Percentiles rank a stretch among this genome's conserved stretches.
Conservation (phyloP, 92 coral and sea anemone genomes). For the Chrysogorgia sp. region DNA sequence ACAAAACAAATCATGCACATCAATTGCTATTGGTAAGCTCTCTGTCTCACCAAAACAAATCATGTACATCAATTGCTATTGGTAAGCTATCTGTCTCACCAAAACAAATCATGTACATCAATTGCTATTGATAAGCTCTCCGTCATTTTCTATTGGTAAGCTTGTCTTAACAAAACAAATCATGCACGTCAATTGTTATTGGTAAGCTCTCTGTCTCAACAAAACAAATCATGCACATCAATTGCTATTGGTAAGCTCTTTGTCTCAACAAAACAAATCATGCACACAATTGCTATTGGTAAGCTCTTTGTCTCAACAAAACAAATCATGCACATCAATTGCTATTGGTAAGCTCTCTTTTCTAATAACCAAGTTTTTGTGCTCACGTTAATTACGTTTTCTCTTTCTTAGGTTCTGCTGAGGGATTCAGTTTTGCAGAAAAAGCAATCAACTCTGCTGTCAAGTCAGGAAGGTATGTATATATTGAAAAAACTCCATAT, state of each 20-base stretch:
- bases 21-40: constrained; percentile 3
- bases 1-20: background rate
- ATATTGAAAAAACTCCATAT: background rate
- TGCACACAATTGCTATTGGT: too few species aligned
- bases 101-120: too few species aligned
- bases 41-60: background rate
- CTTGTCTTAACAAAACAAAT: too few species aligned
- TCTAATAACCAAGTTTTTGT: background rate
- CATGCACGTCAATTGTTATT: too few species aligned
- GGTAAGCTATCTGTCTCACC: too few species aligned
- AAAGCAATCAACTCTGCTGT: constrained; percentile 98
- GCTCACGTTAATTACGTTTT: background rate
- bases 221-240: too few species aligned
- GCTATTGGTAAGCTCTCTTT: background rate
- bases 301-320: too few species aligned
- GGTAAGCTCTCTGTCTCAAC: too few species aligned
- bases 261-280: too few species aligned
- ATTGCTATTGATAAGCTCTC: background rate
- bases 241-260: too few species aligned
- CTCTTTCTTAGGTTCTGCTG: constrained; percentile 80
- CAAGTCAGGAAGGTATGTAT: constrained; percentile 88
- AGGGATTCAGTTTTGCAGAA: constrained; percentile 96
- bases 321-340: background rate
- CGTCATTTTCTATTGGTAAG: too few species aligned
- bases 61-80: too few species aligned